phyloP scores from a whole-genome alignment of 2,113 vertebrate genomes.

The Epinephelus lanceolatus region DNA sequence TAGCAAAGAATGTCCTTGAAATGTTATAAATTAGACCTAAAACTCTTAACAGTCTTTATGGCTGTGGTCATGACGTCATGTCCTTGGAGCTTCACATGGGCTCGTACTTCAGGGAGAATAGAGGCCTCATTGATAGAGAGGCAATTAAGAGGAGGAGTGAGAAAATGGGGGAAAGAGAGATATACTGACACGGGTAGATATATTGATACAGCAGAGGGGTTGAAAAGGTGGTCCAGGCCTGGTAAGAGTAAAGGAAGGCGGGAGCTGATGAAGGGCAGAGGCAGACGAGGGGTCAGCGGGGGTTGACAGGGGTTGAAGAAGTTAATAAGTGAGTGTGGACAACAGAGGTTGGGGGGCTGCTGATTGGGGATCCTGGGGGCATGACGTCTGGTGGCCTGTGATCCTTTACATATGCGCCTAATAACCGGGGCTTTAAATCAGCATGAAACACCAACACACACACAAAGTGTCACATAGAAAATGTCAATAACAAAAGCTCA shows the following conservation, averaged over 20 bases:
- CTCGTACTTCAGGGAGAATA: background rate
- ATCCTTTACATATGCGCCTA: slow-evolving; percentile 59
- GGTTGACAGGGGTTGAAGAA: background rate
- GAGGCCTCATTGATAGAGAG: slow-evolving; percentile 7
- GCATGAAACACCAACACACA: slow-evolving; percentile 44
- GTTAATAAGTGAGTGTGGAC: slow-evolving; percentile 34
- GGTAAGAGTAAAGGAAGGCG: slow-evolving; percentile 6
- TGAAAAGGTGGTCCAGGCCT: background rate
- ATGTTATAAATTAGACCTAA: slow-evolving; percentile 24
- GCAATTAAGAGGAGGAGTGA: background rate
- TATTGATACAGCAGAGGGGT: background rate
- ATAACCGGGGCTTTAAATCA: slow-evolving; percentile 62
- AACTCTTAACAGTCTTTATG: slow-evolving; percentile 1
- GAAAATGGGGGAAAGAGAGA: background rate
- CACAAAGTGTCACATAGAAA: slow-evolving; percentile 28
- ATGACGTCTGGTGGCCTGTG: slow-evolving; percentile 59
- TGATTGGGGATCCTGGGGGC: slow-evolving; percentile 41
- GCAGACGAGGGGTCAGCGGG: background rate
- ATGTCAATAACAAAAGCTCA: slow-evolving; percentile 48
- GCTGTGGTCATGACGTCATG: background rate
- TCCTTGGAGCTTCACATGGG: background rate
- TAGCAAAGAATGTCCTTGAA: slow-evolving; percentile 30
- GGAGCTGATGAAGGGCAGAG: slow-evolving; percentile 12
- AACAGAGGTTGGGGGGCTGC: slow-evolving; percentile 19
- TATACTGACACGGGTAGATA: background rate